A percentile compares a stretch with the other conserved stretches of the same genome.
These are phyloP conservation scores for Gryllus bimaculatus DNA, from an alignment of 1,140 invertebrate species.

Conservation along the genomic window DNA sequence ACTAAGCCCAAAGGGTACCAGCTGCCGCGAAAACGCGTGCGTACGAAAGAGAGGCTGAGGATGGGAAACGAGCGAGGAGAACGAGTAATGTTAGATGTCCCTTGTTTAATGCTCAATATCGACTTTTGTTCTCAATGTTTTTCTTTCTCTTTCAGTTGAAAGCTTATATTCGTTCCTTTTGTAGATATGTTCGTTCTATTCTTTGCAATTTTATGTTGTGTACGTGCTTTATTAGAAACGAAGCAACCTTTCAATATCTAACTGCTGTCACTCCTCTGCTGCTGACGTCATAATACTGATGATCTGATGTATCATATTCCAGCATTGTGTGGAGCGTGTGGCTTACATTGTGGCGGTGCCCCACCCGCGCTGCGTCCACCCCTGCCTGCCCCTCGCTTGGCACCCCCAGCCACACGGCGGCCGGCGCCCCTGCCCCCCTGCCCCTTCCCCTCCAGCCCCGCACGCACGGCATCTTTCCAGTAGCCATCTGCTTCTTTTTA, in stretches of 20 bases:
- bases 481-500: background rate
- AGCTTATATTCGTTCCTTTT: conserved; percentile 5
- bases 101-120: background rate
- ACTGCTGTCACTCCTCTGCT: background rate
- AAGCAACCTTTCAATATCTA: background rate
- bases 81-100: background rate
- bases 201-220: background rate
- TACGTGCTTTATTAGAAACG: background rate
- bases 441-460: too few species aligned
- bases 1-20: background rate
- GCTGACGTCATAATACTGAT: conserved; percentile 4
- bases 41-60: background rate
- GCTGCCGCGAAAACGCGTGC: background rate
- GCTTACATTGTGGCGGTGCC: background rate
- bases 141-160: background rate
- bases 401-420: too few species aligned
- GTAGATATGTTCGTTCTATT: background rate
- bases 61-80: background rate
- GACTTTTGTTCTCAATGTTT: background rate
- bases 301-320: conserved; percentile 1
- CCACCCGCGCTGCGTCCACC: background rate
- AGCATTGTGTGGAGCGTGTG: background rate
- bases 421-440: too few species aligned
- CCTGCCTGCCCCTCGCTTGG: too few species aligned
- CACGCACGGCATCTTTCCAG: conserved; percentile 2